Evolutionary conservation across 2,113 vertebrate genomes (phyloP).

Genomic region (Ammodytes marinus): DNA sequence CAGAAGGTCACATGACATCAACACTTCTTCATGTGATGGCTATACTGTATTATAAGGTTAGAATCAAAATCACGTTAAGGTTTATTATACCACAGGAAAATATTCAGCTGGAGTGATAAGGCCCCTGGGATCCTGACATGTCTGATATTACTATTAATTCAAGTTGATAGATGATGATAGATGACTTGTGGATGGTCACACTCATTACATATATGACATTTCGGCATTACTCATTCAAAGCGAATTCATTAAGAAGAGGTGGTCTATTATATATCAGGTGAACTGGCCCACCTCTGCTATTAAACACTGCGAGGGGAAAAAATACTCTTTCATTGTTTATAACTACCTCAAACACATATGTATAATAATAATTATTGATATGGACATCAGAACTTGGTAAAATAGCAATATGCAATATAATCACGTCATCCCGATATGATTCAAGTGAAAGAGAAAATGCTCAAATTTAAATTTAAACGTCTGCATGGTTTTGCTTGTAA

Average conservation of each 20-base stretch:
- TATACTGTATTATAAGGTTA: neutral
- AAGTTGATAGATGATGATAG: slow-evolving; percentile 4
- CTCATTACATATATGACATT: neutral
- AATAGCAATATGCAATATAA: neutral
- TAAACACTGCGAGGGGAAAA: neutral
- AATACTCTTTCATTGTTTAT: neutral
- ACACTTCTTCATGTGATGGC: neutral
- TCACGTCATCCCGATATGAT: neutral
- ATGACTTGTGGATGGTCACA: neutral
- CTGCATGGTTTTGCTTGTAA: neutral
- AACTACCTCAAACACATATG: neutral
- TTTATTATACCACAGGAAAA: neutral
- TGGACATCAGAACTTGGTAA: too few relatives aligned
- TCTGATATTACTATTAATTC: slow-evolving; percentile 7
- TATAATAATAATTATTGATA: neutral
- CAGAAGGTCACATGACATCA: neutral
- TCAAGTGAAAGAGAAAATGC: neutral
- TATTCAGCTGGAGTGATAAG: slow-evolving; percentile 6
- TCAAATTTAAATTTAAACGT: neutral
- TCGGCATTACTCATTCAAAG: slow-evolving; percentile 4
- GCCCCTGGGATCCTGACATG: neutral
- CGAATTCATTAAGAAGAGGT: neutral
- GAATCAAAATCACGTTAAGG: neutral
- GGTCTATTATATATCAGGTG: neutral
- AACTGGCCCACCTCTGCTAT: neutral